Evolutionary conservation across 2,888 invertebrate genomes (phyloP).

Genomic region (Synergus gifuensis): DNA sequence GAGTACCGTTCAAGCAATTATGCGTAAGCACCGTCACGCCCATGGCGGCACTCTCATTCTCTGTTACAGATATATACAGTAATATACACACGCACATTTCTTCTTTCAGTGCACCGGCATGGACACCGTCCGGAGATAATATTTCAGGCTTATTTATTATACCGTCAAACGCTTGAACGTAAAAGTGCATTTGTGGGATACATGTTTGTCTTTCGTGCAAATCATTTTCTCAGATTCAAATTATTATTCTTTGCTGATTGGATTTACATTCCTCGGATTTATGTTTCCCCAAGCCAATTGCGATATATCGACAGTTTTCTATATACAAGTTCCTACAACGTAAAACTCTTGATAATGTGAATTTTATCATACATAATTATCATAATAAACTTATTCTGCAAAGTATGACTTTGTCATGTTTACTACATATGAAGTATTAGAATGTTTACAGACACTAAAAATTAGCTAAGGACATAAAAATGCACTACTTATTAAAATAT

Average conservation of each 20-base stretch:
- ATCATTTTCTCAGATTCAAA: conserved; percentile 33
- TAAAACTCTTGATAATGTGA: background rate
- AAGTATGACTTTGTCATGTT: background rate
- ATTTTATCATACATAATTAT: too few species aligned
- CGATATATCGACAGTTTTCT: conserved; percentile 1
- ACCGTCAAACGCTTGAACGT: conserved; percentile 35
- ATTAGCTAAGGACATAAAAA: background rate
- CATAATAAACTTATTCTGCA: too few species aligned
- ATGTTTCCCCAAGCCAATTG: conserved; percentile 12
- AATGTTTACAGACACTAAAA: background rate
- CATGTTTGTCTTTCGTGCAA: conserved; percentile 31
- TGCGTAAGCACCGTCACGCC: conserved; percentile 30
- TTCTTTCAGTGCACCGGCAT: conserved; percentile 25
- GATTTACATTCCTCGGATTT: conserved; percentile 15
- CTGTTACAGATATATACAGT: conserved; percentile 2
- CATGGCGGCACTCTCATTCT: conserved; percentile 36
- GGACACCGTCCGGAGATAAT: conserved; percentile 14
- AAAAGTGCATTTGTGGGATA: conserved; percentile 32
- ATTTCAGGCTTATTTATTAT: conserved; percentile 35
- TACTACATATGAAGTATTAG: background rate
- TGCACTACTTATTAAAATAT: background rate
- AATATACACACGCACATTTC: background rate
- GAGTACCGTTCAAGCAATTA: conserved; percentile 28
- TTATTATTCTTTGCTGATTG: conserved; percentile 27
- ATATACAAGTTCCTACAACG: background rate